These are phyloP conservation scores for Eurois occulta DNA, from an alignment of 2,888 invertebrate genomes.

Conservation along the genomic window DNA sequence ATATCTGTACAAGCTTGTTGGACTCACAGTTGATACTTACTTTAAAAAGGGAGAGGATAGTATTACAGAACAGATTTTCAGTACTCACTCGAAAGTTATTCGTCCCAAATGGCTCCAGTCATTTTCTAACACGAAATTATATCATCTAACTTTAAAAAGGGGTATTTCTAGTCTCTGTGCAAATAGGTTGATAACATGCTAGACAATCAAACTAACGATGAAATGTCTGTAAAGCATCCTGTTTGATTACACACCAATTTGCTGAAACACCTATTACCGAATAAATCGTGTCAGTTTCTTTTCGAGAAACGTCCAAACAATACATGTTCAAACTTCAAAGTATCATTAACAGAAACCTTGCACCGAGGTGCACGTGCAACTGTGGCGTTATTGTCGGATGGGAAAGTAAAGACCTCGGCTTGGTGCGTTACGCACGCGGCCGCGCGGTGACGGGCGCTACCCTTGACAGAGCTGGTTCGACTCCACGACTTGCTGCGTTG, in stretches of 20 bases:
- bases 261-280: constrained; percentile 2
- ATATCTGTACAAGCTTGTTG: neutral
- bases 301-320: constrained; percentile 8
- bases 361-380: constrained; percentile 62
- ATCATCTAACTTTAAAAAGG: neutral
- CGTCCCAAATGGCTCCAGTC: neutral
- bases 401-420: constrained; percentile 87
- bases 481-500: constrained; percentile 58
- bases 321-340: constrained; percentile 28
- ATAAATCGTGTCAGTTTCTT: constrained; percentile 28
- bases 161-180: neutral
- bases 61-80: constrained; percentile 11
- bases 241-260: constrained; percentile 16
- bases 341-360: constrained; percentile 50
- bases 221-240: constrained; percentile 1
- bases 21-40: neutral
- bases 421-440: constrained; percentile 72
- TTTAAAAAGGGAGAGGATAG: too few relatives aligned
- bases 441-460: constrained; percentile 83
- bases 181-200: neutral
- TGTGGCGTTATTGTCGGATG: constrained; percentile 70
- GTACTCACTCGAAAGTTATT: neutral
- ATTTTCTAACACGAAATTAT: constrained; percentile 1
- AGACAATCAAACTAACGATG: neutral
- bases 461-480: constrained; percentile 86